A percentile compares a stretch with the other conserved stretches of the same genome.
Evolutionary conservation across 2,797 vertebrate genomes (phyloP).

Genomic region (Synanceia verrucosa): DNA sequence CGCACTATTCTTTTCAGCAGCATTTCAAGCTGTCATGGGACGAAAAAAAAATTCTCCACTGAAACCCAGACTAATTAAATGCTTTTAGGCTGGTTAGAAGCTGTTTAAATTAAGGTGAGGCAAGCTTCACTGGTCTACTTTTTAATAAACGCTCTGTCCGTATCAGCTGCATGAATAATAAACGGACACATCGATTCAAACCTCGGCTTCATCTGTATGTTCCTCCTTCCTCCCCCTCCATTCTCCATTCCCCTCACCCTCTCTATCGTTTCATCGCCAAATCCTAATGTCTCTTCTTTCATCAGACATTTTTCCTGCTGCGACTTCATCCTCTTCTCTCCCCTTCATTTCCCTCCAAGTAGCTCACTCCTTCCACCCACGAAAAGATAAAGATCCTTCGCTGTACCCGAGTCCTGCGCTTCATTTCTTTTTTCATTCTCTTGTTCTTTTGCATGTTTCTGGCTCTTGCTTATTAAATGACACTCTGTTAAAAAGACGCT

Average conservation of each 20-base stretch:
- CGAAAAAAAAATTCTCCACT: slow-evolving; percentile 9
- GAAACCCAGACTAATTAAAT: slow-evolving; percentile 41
- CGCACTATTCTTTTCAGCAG: slow-evolving; percentile 8
- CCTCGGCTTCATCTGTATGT: slow-evolving; percentile 52
- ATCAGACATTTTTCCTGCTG: slow-evolving; percentile 49
- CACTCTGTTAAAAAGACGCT: slow-evolving; percentile 14
- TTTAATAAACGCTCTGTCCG: slow-evolving; percentile 50
- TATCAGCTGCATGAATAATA: slow-evolving; percentile 52
- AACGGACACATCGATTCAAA: slow-evolving; percentile 17
- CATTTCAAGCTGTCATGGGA: slow-evolving; percentile 25
- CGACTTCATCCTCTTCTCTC: slow-evolving; percentile 58
- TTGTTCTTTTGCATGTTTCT: slow-evolving; percentile 39
- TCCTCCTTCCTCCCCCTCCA: slow-evolving; percentile 9
- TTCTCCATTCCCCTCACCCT: slow-evolving; percentile 29
- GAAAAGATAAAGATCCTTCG: slow-evolving; percentile 59
- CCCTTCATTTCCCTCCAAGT: slow-evolving; percentile 46
- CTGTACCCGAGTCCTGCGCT: slow-evolving; percentile 15
- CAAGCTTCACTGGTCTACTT: slow-evolving; percentile 17
- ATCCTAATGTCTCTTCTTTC: slow-evolving; percentile 58
- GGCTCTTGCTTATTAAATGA: slow-evolving; percentile 24
- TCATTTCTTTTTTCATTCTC: slow-evolving; percentile 52
- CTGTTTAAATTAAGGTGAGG: slow-evolving; percentile 36
- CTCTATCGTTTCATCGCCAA: slow-evolving; percentile 52
- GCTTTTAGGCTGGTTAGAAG: slow-evolving; percentile 34
- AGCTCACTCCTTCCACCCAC: slow-evolving; percentile 8